Evolutionary conservation across 2,888 invertebrate species (phyloP).

Genomic region (Mystacides longicornis): DNA sequence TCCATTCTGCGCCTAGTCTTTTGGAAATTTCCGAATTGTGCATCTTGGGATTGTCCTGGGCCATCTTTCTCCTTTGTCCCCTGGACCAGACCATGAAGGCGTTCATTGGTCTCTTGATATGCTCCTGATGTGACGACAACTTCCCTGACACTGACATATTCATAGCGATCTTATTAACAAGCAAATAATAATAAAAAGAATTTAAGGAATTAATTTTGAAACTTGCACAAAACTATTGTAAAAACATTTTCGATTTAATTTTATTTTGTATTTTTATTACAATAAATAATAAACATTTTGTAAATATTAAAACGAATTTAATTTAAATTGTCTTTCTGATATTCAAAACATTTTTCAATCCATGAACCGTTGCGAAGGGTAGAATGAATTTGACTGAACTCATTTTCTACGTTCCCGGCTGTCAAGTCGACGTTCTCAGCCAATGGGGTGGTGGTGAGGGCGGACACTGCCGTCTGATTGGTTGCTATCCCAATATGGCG

Average conservation of each 20-base stretch:
- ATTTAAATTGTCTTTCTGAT: background rate
- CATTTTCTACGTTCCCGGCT: constrained; percentile 33
- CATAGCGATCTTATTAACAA: too few species aligned
- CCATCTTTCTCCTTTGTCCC: constrained; percentile 84
- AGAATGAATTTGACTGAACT: constrained; percentile 29
- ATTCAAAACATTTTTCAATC: background rate
- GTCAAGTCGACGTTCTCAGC: constrained; percentile 28
- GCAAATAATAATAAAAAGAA: too few species aligned
- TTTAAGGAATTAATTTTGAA: too few species aligned
- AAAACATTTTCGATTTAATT: too few species aligned
- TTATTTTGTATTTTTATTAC: too few species aligned
- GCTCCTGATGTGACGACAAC: constrained; percentile 49
- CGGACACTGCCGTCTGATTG: constrained; percentile 43
- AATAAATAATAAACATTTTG: too few species aligned
- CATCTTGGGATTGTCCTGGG: constrained; percentile 91
- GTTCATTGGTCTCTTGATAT: constrained; percentile 92
- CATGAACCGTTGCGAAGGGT: constrained; percentile 11
- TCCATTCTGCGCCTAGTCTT: constrained; percentile 82
- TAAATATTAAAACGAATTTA: too few species aligned
- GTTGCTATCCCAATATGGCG: constrained; percentile 40
- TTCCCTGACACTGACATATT: constrained; percentile 28
- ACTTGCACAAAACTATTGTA: too few species aligned
- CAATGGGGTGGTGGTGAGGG: constrained; percentile 42
- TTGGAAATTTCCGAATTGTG: constrained; percentile 89
- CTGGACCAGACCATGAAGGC: constrained; percentile 94